phyloP scores from a whole-genome alignment of 2,888 invertebrate genomes.

The Margaritifera margaritifera region DNA sequence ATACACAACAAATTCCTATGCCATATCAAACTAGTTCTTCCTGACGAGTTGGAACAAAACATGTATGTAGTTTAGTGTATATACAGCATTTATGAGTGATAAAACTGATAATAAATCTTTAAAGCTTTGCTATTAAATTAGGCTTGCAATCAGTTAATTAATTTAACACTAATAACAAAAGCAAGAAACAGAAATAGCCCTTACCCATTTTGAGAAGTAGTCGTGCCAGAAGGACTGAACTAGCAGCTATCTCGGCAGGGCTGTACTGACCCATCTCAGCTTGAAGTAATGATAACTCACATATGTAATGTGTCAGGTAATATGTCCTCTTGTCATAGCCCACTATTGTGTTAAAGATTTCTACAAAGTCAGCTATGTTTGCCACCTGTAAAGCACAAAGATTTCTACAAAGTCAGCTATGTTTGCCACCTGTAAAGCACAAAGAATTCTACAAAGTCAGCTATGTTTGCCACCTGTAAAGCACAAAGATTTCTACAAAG shows the following conservation, averaged over 20 bases:
- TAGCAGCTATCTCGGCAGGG: constrained; percentile 65
- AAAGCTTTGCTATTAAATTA: too few species aligned
- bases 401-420: constrained; percentile 65
- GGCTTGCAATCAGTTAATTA: too few species aligned
- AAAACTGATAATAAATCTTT: too few species aligned
- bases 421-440: constrained; percentile 46
- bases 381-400: constrained; percentile 35
- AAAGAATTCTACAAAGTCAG: constrained; percentile 61
- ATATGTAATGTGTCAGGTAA: constrained; percentile 65
- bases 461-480: constrained; percentile 54
- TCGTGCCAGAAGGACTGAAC: constrained; percentile 63
- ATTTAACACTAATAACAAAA: not conserved
- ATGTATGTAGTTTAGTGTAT: too few species aligned
- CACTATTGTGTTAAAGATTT: constrained; percentile 55
- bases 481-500: constrained; percentile 50
- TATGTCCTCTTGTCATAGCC: constrained; percentile 42
- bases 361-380: constrained; percentile 64
- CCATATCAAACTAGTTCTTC: too few species aligned
- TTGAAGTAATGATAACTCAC: constrained; percentile 67
- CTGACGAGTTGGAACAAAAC: too few species aligned
- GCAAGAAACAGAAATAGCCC: constrained; percentile 3
- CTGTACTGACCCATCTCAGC: constrained; percentile 68
- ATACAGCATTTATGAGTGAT: too few species aligned
- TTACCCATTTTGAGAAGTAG: constrained; percentile 57
- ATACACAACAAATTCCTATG: not conserved